Evolutionary conservation across 1,140 invertebrate species (phyloP).

Genomic region (Cyrtorhinus lividipennis): DNA sequence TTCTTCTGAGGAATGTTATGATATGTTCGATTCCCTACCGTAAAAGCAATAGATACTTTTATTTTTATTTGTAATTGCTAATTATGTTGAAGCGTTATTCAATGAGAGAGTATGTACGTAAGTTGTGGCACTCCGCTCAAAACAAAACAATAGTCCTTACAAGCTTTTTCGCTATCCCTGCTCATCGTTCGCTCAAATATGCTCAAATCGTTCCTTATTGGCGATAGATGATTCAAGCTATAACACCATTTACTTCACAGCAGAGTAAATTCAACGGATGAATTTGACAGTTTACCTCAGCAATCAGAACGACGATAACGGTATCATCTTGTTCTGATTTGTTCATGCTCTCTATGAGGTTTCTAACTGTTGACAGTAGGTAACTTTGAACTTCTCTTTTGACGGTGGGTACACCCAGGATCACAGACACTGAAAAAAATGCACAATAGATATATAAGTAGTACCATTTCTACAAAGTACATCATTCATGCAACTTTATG

Average conservation of each 20-base stretch:
- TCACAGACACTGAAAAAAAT: slow-evolving; percentile 47
- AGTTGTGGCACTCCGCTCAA: too few relatives aligned
- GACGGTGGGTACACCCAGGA: slow-evolving; percentile 83
- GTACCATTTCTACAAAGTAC: too few relatives aligned
- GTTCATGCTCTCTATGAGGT: slow-evolving; percentile 67
- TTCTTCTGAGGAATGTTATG: too few relatives aligned
- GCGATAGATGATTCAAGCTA: not conserved
- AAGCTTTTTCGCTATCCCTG: too few relatives aligned
- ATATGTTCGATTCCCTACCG: too few relatives aligned
- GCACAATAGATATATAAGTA: slow-evolving; percentile 22
- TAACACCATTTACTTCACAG: not conserved
- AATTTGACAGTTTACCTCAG: slow-evolving; percentile 43
- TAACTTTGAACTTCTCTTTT: slow-evolving; percentile 78
- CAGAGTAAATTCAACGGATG: not conserved
- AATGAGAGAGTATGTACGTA: too few relatives aligned
- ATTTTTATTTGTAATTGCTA: too few relatives aligned
- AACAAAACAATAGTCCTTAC: too few relatives aligned
- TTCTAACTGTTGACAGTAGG: slow-evolving; percentile 69
- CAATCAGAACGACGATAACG: slow-evolving; percentile 80
- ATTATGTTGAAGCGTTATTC: too few relatives aligned
- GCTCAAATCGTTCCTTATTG: not conserved
- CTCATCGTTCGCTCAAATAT: too few relatives aligned
- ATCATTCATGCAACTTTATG: too few relatives aligned
- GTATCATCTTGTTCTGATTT: slow-evolving; percentile 59
- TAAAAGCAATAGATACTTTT: too few relatives aligned